Evolutionary conservation across 2,888 invertebrate genomes (phyloP).

Genomic region (Anagyrus pseudococci): DNA sequence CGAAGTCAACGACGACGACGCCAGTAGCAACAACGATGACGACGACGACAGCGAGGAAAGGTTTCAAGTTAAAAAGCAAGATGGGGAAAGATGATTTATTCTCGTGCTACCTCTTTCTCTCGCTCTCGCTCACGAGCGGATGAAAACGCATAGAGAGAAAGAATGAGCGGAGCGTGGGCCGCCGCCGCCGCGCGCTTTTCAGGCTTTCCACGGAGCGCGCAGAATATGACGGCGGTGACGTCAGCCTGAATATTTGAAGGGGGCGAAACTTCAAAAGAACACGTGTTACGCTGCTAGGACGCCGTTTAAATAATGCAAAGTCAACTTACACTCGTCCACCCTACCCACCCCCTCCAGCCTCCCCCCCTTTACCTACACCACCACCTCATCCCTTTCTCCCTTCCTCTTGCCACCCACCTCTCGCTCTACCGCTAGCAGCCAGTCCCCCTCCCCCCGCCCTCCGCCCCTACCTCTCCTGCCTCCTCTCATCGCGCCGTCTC

Average conservation of each 20-base stretch:
- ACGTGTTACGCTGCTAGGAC: constrained; percentile 60
- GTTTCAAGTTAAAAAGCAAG: too few species aligned
- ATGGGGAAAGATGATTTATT: constrained; percentile 36
- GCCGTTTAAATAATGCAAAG: constrained; percentile 62
- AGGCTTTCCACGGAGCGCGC: constrained; percentile 47
- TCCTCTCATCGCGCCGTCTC: too few species aligned
- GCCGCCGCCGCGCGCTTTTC: constrained; percentile 45
- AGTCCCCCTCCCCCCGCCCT: too few species aligned
- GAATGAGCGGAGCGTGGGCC: constrained; percentile 27
- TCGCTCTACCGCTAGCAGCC: too few species aligned
- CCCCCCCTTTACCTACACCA: constrained; percentile 2
- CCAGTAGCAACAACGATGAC: too few species aligned
- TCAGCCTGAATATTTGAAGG: constrained; percentile 61
- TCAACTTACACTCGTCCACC: constrained; percentile 55
- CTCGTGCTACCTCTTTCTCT: neutral
- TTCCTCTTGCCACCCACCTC: too few species aligned
- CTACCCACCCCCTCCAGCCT: constrained; percentile 18
- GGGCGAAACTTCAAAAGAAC: constrained; percentile 61
- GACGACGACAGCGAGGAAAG: too few species aligned
- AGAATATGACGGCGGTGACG: constrained; percentile 61
- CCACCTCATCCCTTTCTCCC: neutral
- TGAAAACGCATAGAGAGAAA: neutral
- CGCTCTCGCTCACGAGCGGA: neutral
- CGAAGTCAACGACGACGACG: too few species aligned
- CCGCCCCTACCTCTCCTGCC: too few species aligned